These are phyloP conservation scores for Xenus cinereus DNA, from an alignment of 2,113 vertebrate genomes.

Conservation along the genomic window DNA sequence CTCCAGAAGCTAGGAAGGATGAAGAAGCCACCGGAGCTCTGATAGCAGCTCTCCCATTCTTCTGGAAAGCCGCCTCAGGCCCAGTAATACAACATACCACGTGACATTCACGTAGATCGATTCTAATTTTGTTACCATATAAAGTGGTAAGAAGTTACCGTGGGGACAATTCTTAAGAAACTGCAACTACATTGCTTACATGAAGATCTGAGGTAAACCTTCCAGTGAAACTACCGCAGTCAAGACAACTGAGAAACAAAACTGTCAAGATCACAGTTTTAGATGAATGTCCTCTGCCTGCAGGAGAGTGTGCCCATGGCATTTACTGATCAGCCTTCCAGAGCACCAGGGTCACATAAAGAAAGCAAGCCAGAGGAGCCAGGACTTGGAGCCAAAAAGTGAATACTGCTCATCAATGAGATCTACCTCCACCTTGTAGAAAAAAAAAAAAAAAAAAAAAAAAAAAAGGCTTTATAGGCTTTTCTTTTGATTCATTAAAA, in stretches of 20 bases:
- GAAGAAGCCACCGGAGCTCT: not conserved
- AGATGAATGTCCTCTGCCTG: not conserved
- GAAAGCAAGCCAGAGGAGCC: not conserved
- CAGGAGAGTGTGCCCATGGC: not conserved
- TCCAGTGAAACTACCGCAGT: not conserved
- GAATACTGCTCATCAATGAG: not conserved
- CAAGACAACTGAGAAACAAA: not conserved
- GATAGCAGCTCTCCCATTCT: fast-evolving
- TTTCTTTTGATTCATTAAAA: not conserved
- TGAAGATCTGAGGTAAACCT: not conserved
- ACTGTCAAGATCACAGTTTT: not conserved
- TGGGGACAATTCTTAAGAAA: not conserved
- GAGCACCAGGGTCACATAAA: fast-evolving
- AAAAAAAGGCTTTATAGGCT: not conserved
- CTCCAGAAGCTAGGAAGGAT: not conserved
- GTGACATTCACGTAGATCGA: not conserved
- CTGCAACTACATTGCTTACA: not conserved
- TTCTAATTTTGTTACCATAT: not conserved
- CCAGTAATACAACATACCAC: not conserved
- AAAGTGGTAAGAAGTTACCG: not conserved
- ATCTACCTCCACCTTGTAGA: not conserved
- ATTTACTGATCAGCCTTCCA: not conserved
- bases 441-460: not conserved
- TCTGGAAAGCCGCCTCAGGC: not conserved
- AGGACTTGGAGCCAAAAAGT: not conserved